Evolutionary conservation across 2,797 vertebrate genomes (phyloP).

Genomic region (Emydoidea blandingii): DNA sequence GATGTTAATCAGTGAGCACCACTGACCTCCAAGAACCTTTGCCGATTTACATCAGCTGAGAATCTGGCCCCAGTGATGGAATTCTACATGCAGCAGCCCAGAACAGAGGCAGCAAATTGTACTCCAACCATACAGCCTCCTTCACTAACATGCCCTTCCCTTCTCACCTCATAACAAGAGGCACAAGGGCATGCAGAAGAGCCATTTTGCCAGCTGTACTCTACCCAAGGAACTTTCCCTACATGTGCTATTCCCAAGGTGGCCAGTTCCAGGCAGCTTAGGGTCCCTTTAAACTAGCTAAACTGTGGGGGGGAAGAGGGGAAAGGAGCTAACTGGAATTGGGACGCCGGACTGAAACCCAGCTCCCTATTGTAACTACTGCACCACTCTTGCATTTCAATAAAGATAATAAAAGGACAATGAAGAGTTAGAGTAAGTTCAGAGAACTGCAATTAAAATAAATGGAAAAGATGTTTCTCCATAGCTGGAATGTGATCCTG

Average conservation of each 20-base stretch:
- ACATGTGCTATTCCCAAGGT: background rate
- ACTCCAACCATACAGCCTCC: rapidly evolving
- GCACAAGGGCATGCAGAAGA: background rate
- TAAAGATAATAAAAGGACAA: background rate
- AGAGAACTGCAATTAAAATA: background rate
- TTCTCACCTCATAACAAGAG: background rate
- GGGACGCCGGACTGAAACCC: rapidly evolving
- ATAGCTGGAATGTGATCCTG: background rate
- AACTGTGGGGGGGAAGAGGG: too few relatives aligned
- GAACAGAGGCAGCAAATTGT: background rate
- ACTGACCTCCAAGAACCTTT: background rate
- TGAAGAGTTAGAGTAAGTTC: rapidly evolving
- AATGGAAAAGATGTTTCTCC: background rate
- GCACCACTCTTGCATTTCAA: background rate
- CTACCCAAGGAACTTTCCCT: background rate
- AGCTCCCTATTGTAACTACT: background rate
- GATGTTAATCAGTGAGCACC: background rate
- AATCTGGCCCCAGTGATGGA: background rate
- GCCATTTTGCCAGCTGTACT: background rate
- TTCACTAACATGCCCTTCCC: background rate
- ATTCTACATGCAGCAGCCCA: background rate
- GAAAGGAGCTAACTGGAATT: background rate
- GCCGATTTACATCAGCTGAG: rapidly evolving
- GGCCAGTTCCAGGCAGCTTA: background rate
- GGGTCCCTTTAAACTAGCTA: background rate